Percentiles rank a stretch among this genome's conserved stretches.
These are phyloP conservation scores for Lytechinus pictus DNA, from an alignment of 35 echinoderm and acorn worm genomes.

Conservation along the genomic window DNA sequence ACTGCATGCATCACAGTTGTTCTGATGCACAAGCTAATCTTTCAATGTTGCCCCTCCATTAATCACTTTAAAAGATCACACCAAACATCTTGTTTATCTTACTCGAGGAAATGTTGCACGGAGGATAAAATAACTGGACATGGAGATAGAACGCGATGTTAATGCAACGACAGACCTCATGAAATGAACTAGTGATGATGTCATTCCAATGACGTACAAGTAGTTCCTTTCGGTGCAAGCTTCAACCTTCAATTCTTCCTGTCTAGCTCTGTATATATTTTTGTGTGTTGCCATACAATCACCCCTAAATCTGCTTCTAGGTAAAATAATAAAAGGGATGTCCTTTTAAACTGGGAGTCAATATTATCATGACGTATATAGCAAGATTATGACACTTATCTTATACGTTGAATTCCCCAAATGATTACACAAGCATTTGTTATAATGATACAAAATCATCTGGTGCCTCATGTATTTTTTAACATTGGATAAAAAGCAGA, in stretches of 20 bases:
- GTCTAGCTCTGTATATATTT: neutral
- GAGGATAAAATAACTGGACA: neutral
- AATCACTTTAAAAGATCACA: slow-evolving; percentile 3
- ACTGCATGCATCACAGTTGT: neutral
- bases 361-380: too few relatives aligned
- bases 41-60: neutral
- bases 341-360: too few relatives aligned
- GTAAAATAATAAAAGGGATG: neutral
- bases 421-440: too few relatives aligned
- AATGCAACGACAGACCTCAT: neutral
- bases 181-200: neutral
- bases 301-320: neutral
- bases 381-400: too few relatives aligned
- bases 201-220: slow-evolving; percentile 11
- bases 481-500: too few relatives aligned
- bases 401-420: too few relatives aligned
- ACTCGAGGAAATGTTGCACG: neutral
- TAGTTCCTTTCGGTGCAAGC: neutral
- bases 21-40: neutral
- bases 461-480: too few relatives aligned
- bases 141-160: neutral
- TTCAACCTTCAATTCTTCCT: neutral
- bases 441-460: too few relatives aligned
- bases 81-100: slow-evolving; percentile 19
- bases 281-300: neutral